Evolutionary conservation across 2,797 vertebrate genomes (phyloP), one percentile per base, ranked within the genome.

Genomic region (Rhyacichthys aspro): DNA sequence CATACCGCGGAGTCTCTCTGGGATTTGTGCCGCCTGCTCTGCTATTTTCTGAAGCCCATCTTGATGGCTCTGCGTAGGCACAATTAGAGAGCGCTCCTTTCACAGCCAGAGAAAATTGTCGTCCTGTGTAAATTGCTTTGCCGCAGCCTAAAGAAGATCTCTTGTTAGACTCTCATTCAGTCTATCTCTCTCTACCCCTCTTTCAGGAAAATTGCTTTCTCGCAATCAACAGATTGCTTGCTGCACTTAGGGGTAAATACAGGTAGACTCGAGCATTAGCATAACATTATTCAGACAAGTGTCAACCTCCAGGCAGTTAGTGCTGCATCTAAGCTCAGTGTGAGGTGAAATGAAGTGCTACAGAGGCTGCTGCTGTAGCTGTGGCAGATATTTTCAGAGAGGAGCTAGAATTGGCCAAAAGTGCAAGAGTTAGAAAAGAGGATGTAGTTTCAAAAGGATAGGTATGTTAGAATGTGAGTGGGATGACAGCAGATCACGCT

Each of bases 171-270:
- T 82, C 77, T 76, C 78, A 74, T 84, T 87, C 81, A 79, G 78
- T 78, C 81, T 81, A 67, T 59, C 77, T 65, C 43, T 7, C 71
- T 55, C 74, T 70, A 74, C 62, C 68, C 67, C 74, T 84, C 77
- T 80, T 72, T 84, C 79, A 73, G 72, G 86, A 87, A 91, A 90
- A 91, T 90, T 83, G 88, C 87, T 90, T 88, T 85, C 86, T 88
- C 71, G 76, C 82, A 89, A 92, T 92, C 90, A 89, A 86, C 84
- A 86, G 84, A 89, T 89, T 83, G 88, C 88, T 88, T 81, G 70
- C 75, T 83, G 88, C 90, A 91, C 91, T 92, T 88, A 89, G 84
- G 86, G 85, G 89, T 92, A 91, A 92, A 91, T 88, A 89, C 88
- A 90, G 91, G 89, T 88, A 86, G 89, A 86, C 85, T 74, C 46